Conservation (phyloP, 2,113 vertebrate genomes). For the Ascaphus truei region DNA sequence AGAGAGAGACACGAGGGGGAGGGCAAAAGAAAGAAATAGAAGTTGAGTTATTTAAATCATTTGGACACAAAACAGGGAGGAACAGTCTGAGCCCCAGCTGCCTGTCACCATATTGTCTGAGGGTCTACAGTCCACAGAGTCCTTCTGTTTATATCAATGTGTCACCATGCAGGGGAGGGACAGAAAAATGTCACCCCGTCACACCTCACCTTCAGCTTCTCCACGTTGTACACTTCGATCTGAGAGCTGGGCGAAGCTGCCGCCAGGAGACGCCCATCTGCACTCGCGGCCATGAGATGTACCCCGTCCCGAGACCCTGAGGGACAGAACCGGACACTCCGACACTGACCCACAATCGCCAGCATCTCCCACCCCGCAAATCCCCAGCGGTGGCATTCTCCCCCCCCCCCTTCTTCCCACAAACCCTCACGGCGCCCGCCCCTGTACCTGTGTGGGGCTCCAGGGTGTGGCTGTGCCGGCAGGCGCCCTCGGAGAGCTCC, state of each 20-base stretch:
- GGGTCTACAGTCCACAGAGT: no score
- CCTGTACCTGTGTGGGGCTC: slow-evolving; percentile 66
- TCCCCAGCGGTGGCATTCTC: neutral
- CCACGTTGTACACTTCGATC: slow-evolving; percentile 75
- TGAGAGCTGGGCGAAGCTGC: slow-evolving; percentile 64
- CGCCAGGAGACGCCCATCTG: slow-evolving; percentile 80
- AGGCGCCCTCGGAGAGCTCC: slow-evolving; percentile 57
- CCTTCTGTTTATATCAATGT: no score
- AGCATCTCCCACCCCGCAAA: neutral
- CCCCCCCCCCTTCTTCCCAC: no score
- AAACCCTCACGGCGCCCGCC: neutral
- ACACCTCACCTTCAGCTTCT: slow-evolving; percentile 70
- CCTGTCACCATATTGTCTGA: no score
- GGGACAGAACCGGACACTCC: neutral
- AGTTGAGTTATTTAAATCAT: neutral
- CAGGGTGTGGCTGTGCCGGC: slow-evolving; percentile 70
- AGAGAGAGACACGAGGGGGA: no score
- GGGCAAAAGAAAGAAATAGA: neutral
- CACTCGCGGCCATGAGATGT: slow-evolving; percentile 71
- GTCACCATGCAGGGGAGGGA: no score
- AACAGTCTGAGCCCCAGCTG: no score
- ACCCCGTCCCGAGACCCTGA: slow-evolving; percentile 69
- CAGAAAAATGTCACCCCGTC: no score
- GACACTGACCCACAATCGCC: neutral
- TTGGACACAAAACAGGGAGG: neutral